These are phyloP conservation scores for Hanleya hanleyi DNA, from an alignment of 2,888 invertebrate genomes.

Conservation along the genomic window DNA sequence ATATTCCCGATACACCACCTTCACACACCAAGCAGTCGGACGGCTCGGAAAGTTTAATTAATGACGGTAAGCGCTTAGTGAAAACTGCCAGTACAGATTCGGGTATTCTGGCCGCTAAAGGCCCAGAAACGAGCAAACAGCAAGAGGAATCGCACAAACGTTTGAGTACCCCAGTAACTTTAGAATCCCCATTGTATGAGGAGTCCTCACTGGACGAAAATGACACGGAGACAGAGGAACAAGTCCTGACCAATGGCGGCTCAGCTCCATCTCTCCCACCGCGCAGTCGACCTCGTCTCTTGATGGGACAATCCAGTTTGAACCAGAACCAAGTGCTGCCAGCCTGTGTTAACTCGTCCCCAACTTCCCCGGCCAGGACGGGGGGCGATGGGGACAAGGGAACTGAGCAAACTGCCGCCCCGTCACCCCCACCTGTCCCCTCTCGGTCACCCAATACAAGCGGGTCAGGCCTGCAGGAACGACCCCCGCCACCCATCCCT, in stretches of 20 bases:
- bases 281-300: constrained; percentile 44
- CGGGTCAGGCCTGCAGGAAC: not conserved
- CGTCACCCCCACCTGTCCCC: not conserved
- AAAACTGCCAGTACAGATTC: constrained; percentile 2
- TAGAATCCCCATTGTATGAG: not conserved
- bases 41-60: not conserved
- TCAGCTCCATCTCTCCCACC: not conserved
- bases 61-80: not conserved
- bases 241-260: not conserved
- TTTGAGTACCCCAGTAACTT: constrained; percentile 25
- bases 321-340: constrained; percentile 39
- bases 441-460: not conserved
- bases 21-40: constrained; percentile 15
- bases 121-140: not conserved
- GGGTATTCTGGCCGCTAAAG: constrained; percentile 10
- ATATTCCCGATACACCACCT: constrained; percentile 44
- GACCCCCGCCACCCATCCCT: constrained; percentile 15
- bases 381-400: constrained; percentile 4
- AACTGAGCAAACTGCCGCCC: constrained; percentile 6
- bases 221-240: not conserved
- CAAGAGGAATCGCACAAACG: constrained; percentile 20
- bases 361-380: not conserved
- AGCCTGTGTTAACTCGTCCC: not conserved
- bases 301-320: constrained; percentile 55
- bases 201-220: constrained; percentile 8